Evolutionary conservation across 2,888 invertebrate genomes (phyloP), one percentile per base, ranked within the genome.

Genomic region (Mactromeris polynyma): DNA sequence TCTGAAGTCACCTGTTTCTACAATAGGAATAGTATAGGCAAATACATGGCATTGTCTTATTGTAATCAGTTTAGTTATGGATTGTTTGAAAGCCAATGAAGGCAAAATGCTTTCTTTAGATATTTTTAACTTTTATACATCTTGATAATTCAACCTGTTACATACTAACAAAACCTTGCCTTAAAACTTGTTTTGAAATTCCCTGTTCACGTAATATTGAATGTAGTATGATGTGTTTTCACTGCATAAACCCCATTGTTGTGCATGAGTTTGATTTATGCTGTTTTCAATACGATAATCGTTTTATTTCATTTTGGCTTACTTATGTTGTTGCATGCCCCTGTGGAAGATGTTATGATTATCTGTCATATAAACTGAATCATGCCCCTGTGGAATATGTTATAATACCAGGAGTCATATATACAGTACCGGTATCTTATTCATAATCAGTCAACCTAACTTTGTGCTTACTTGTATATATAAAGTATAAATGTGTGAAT

Each of bases 311-410:
- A 33, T 36, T 9, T 64, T 64, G 26, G 58, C 58, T 64, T 64
- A 7, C 58, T 64, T 64, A 4, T 73, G 73, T 36, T 73, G 73
- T 73, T 31, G 73, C 73, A 73, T 73, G 73, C 17, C 73, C 73
- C 73, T 73, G 73, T 73, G 73, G 58, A 19, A 58, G 33, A 73
- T 33, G 2, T 33, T 7, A 17, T 73, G 26, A 26, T 58, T 58
- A 4, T n/a, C 7, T n/a, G 7, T 58, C 73, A 33, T 19, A 73
- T 26, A 26, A 51, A 26, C 11, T 64, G 58, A n/a, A 26, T 64
- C 58, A 21, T n/a, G 58, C 11, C 58, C 58, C 58, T 64, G 58
- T 64, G 58, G 26, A 64, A 64, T 26, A 64, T 64, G n/a, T 64
- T 26, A 26, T 64, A 64, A 64, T 64, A 64, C 26, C 2, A 26